Evolutionary conservation across 2,113 vertebrate species (phyloP), one percentile per base, ranked within the genome.

Genomic region (Laterallus jamaicensis): DNA sequence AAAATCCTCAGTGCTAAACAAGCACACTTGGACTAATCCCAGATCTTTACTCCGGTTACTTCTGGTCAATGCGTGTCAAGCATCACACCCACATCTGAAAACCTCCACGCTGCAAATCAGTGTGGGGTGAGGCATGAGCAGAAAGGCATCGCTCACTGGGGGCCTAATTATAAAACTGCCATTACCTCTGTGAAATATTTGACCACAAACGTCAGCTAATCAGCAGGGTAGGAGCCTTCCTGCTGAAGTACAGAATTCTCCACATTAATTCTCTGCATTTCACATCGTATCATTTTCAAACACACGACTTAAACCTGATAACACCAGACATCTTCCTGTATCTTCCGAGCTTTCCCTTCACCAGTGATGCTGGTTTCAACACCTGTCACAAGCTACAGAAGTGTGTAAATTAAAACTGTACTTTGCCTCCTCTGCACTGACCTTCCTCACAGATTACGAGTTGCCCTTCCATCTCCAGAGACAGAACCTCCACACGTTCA

Each of bases 91-190:
- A 16, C 63, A 9, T 6, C 52, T 31, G 40, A 5, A 39, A 56
- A 29, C 37, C 70, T 68, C 47, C 5, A 2, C 11, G 0, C 58
- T 44, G 81, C 69, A 39, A 21, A 15, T 6, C 32, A 26, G 20
- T 3, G 28, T 2, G 39, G 71, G 79, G 67, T 32, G 76, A 92
- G 47, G 60, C 76, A 88, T 6, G 25, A 91, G 82, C 76, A 93
- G 58, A 16, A 39, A 79, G 73, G 69, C 82, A 29, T 12, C 5
- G 9, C 80, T 42, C 26, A 86, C 64, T 22, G 31, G 92, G 80
- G 29, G 71, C 26, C 79, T 82, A 69, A 96, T 95, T 95, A 97
- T n/a, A 44, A 94, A 92, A 0, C 68, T 83, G 60, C 91, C 74
- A 50, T 73, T 3, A 64, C 81, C 79, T 87, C 2, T 60, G 84